Evolutionary conservation across 2,888 invertebrate genomes (phyloP), one percentile per base, ranked within the genome.

Genomic region (Phania funesta): DNA sequence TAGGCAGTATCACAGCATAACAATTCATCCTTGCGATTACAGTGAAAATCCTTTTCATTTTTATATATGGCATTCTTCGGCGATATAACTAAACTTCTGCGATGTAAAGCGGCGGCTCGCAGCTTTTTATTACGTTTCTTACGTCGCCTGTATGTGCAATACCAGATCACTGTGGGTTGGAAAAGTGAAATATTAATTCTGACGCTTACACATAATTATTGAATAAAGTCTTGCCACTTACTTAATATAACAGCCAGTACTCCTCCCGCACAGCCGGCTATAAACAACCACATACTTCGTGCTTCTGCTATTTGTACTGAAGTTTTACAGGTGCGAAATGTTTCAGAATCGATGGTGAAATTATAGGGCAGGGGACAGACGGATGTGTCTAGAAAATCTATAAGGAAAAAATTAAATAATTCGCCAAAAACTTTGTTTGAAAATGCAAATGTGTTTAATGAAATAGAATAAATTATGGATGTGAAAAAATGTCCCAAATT

Each of bases 361-460:
- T 90, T 90, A 82, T 89, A 89, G 84, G 89, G 87, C 86, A 87
- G 85, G 79, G 90, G 90, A 83, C 90, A 90, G 64, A 83, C 80
- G 32, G 84, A 84, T 22, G 75, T 81, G 65, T 87, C 87, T 79
- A 87, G 84, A 41, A 85, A 71, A 46, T 86, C 89, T 90, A 82
- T 7, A 84, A 84, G 64, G n/a, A 48, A 38, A 52, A 29, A 16
- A 35, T 3, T 32, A n/a, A n/a, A 8, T 20, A 18, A 41, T 7
- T 16, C 16, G 16, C 4, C 5, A 13, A 38, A n/a, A 38, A 5
- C 4, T 38, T 9, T 35, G 3, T 11, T 1, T 35, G 9, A 38
- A 38, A 38, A n/a, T n/a, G n/a, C n/a, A n/a, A n/a, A n/a, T n/a
- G n/a, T 38, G 11, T n/a, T 38, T 0, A n/a, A 38, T 38, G 1